Evolutionary conservation across 2,113 vertebrate species (phyloP), one percentile per base, ranked within the genome.

Genomic region (Leptobrachium ailaonicum): DNA sequence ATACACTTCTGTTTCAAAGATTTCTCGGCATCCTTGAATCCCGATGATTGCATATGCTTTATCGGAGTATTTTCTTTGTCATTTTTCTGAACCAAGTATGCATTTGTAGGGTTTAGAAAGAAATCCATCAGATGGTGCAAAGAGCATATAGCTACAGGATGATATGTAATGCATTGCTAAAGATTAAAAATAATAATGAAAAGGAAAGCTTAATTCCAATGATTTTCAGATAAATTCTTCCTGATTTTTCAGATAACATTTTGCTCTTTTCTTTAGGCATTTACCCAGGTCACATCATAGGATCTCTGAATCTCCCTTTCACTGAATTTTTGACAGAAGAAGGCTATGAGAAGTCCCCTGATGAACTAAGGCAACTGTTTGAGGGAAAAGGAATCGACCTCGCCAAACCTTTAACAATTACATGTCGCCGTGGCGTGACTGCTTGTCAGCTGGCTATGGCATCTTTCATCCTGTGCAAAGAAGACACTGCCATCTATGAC

Each of bases 341-440:
- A 14, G 97, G 97, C 8, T 90, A 94, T 82, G 91, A 94, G 85
- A 94, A 91, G 86, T 92, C 83, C 2, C 84, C 88, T 0, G 92
- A 96, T 54, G 90, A 87, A 70, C 93, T 99, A 84, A 83, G 50
- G 6, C 74, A 41, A 47, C 77, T 97, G 54, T 99, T 98, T 88
- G 84, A 76, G 69, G 88, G 90, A 71, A 94, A 92, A 86, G 90
- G 90, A 40, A 88, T 94, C 83, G 94, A 98, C 85, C 90, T 98
- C 77, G 83, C 88, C 20, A 88, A 86, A 75, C 95, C 96, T 0
- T 67, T 99, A 54, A 96, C 96, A 85, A 90, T 91, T 68, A 91
- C 92, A 0, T 99, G 97, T 14, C 96, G 97, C 41, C 96, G 96
- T 0, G 97, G 97, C 0, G 95, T 99, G 83, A 96, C 96, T 0